These are phyloP conservation scores for Brachyrhaphis roseni DNA, from an alignment of 2,797 vertebrate species.

Conservation along the genomic window DNA sequence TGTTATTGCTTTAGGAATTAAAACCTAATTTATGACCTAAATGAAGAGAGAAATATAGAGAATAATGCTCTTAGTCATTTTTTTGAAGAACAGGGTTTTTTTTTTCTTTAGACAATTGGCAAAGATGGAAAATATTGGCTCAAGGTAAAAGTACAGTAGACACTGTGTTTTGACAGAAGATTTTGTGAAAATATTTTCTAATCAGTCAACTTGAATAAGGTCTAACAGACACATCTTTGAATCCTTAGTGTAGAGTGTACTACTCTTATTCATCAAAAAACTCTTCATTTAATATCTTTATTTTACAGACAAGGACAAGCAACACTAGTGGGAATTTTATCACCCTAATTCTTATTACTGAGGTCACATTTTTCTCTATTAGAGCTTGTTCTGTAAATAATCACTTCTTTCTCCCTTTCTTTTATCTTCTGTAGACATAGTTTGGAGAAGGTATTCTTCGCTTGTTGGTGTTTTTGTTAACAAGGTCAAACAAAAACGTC, in stretches of 20 bases:
- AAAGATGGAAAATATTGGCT: neutral
- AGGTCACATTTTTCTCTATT: neutral
- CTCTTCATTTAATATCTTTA: neutral
- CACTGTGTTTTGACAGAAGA: neutral
- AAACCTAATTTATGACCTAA: neutral
- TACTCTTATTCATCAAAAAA: neutral
- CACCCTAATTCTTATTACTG: neutral
- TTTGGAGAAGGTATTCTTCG: no score
- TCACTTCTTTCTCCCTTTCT: neutral
- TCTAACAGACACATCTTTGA: neutral
- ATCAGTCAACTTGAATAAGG: neutral
- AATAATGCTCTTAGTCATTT: neutral
- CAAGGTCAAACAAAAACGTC: no score
- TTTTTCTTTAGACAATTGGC: neutral
- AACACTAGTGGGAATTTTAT: neutral
- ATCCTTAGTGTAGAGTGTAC: neutral
- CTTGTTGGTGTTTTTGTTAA: no score
- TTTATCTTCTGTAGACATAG: neutral
- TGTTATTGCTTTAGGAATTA: neutral
- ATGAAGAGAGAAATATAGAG: neutral
- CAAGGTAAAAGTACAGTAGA: neutral
- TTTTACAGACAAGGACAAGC: neutral
- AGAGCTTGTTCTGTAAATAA: neutral
- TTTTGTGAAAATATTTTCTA: neutral
- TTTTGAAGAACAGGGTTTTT: neutral